phyloP scores from a whole-genome alignment of 2,888 invertebrate species.

The Apotomis capreana region DNA sequence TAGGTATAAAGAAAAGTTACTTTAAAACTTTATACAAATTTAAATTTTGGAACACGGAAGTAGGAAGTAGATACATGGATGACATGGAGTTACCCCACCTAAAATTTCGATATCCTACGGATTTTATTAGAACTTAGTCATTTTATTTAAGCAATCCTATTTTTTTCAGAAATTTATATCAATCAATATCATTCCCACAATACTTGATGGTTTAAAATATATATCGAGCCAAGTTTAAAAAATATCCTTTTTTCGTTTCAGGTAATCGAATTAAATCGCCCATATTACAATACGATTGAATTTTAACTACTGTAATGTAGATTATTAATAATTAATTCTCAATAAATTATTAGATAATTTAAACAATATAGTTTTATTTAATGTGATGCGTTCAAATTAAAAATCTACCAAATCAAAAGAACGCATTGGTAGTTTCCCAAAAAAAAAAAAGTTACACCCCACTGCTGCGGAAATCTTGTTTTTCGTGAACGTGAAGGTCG shows the following conservation, averaged over 20 bases:
- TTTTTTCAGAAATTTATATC: too few relatives aligned
- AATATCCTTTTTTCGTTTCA: constrained; percentile 40
- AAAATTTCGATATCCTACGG: background rate
- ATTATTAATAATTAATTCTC: constrained; percentile 37
- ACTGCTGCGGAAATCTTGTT: constrained; percentile 2
- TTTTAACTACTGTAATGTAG: constrained; percentile 33
- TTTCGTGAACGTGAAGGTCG: constrained; percentile 45
- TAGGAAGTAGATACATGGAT: background rate
- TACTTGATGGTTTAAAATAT: background rate
- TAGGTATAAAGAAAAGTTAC: background rate
- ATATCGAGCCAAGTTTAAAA: background rate
- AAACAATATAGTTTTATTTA: background rate
- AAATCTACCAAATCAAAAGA: constrained; percentile 42
- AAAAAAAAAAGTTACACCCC: constrained; percentile 41
- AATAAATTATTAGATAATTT: constrained; percentile 35
- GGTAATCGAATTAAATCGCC: constrained; percentile 37
- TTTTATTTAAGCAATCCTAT: too few relatives aligned
- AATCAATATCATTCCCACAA: too few relatives aligned
- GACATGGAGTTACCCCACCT: background rate
- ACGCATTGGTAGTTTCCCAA: constrained; percentile 42
- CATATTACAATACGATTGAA: constrained; percentile 17
- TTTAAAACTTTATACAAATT: background rate
- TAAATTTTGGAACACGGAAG: constrained; percentile 11
- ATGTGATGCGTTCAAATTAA: constrained; percentile 55
- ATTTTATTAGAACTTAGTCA: too few relatives aligned